A percentile compares a stretch with the other conserved stretches of the same genome.
These are phyloP conservation scores for Tetranychus piercei DNA, from an alignment of 2,888 invertebrate genomes.

Conservation along the genomic window DNA sequence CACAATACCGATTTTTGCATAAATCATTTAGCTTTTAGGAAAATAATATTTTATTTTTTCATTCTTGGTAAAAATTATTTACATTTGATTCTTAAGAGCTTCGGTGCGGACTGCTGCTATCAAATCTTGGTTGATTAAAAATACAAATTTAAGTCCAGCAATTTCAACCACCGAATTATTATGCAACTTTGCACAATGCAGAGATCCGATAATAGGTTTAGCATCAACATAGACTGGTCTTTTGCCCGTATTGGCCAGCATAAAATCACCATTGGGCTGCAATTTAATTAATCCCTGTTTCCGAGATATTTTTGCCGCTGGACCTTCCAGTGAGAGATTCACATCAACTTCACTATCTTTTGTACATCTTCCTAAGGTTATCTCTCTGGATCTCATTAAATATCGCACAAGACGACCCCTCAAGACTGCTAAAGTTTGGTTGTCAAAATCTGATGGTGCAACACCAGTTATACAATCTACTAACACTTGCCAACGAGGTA, in stretches of 20 bases:
- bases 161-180: constrained; percentile 92
- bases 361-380: constrained; percentile 74
- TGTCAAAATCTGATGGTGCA: constrained; percentile 70
- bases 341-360: constrained; percentile 78
- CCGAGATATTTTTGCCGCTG: constrained; percentile 76
- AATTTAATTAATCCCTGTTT: constrained; percentile 76
- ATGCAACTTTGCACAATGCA: constrained; percentile 64
- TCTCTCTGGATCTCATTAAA: constrained; percentile 83
- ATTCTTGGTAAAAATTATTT: too few species aligned
- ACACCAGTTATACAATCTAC: constrained; percentile 65
- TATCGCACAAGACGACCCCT: constrained; percentile 76
- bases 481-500: constrained; percentile 73
- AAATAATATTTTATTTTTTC: too few species aligned
- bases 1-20: too few species aligned
- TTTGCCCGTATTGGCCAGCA: constrained; percentile 82
- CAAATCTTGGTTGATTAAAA: constrained; percentile 75
- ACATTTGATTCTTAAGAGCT: constrained; percentile 17
- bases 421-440: constrained; percentile 76
- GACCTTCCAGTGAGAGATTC: constrained; percentile 78
- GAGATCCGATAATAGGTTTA: constrained; percentile 55
- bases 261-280: constrained; percentile 81
- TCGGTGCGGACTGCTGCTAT: constrained; percentile 36
- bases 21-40: too few species aligned
- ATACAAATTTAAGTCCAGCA: constrained; percentile 73
- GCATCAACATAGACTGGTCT: constrained; percentile 86